Evolutionary conservation across 2,113 vertebrate genomes (phyloP).

Genomic region (Apus apus): DNA sequence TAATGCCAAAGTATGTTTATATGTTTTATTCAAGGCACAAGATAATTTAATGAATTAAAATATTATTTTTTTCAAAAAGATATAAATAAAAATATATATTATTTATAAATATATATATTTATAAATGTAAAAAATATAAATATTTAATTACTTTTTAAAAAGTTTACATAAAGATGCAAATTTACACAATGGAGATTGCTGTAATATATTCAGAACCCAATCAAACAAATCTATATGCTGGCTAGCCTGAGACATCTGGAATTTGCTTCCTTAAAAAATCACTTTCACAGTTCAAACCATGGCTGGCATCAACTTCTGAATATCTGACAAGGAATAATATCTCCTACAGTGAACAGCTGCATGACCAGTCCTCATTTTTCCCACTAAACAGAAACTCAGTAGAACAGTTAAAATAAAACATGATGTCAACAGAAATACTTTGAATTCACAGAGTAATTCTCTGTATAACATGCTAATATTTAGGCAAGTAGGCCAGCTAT

Average conservation of each 20-base stretch:
- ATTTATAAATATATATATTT: no score
- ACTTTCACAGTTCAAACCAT: constrained; percentile 33
- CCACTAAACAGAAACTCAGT: neutral
- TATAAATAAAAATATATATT: no score
- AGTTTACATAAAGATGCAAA: neutral
- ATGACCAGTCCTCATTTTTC: constrained; percentile 6
- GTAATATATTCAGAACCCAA: constrained; percentile 18
- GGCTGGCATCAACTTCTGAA: constrained; percentile 15
- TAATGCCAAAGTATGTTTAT: neutral
- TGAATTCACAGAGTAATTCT: neutral
- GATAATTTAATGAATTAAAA: neutral
- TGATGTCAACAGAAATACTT: neutral
- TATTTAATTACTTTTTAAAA: neutral
- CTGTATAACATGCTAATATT: neutral
- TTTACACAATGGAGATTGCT: neutral
- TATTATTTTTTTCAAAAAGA: neutral
- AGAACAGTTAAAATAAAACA: neutral
- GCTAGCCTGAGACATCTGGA: constrained; percentile 38
- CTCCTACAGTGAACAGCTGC: constrained; percentile 27
- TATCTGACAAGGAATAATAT: constrained; percentile 4
- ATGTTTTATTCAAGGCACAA: neutral
- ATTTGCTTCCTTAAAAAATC: neutral
- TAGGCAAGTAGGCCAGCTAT: neutral
- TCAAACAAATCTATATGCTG: constrained; percentile 45
- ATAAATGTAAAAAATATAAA: neutral